Evolutionary conservation across 2,888 invertebrate genomes (phyloP), one percentile per base, ranked within the genome.

Genomic region (Latrodectus elegans): DNA sequence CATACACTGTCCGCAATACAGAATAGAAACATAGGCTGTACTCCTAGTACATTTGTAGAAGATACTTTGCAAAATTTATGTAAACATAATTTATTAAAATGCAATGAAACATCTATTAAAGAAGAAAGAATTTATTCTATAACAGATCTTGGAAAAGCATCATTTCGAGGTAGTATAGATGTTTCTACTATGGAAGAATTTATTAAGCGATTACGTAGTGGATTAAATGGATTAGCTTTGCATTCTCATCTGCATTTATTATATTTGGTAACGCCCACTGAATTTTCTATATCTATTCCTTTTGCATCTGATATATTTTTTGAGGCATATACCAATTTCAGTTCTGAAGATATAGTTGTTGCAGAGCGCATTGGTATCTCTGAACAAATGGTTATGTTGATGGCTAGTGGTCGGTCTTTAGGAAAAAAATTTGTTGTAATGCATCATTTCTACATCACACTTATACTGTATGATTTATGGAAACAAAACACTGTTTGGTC

Each of bases 111-210:
- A 26, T 38, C 17, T 51, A 17, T 51, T 8, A 55, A 53, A 15
- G 38, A 3, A 49, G 67, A 10, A 26, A 55, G 52, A 52, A 11
- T 80, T 60, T 90, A 92, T 55, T 91, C 91, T 76, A 91, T 92
- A 17, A 92, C 92, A n/a, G 89, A 90, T 11, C 91, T 97, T 52
- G 97, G 97, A 14, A 94, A 93, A 89, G 97, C 97, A 3, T 95
- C 97, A 51, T 96, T 96, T 90, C 96, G 95, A 94, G 96, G 96
- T n/a, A 95, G 95, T 85, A 94, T 99, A 89, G 96, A 96, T 90
- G 93, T 97, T 74, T 93, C 94, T 14, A 93, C 94, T 75, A 96
- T 97, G 0, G 94, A 94, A 90, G 93, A 93, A 89, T 93, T 99
- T n/a, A 95, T 96, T 90, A 92, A 93, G 10, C 97, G 98, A 91